Evolutionary conservation across 2,888 invertebrate genomes (phyloP).

Genomic region (Acrobasis repandana): DNA sequence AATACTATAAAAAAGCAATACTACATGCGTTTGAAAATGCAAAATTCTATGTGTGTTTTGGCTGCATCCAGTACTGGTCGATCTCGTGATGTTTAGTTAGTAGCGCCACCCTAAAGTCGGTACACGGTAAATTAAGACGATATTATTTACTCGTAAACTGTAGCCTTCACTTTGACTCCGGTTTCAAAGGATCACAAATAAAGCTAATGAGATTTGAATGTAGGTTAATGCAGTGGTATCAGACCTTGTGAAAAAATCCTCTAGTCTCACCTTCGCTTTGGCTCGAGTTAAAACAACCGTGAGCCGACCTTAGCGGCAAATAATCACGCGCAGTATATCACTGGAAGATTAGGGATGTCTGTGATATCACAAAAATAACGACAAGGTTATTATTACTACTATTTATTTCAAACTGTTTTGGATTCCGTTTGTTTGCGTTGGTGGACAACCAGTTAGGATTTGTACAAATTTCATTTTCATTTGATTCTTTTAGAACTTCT

Average conservation of each 20-base stretch:
- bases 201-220: conserved; percentile 36
- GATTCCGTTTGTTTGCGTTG: conserved; percentile 7
- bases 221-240: conserved; percentile 49
- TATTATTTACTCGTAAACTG: conserved; percentile 32
- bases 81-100: background rate
- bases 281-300: conserved; percentile 43
- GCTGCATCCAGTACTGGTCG: background rate
- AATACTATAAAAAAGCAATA: too few relatives aligned
- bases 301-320: conserved; percentile 56
- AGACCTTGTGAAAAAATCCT: conserved; percentile 27
- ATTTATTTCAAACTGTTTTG: conserved; percentile 9
- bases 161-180: conserved; percentile 43
- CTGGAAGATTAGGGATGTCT: conserved; percentile 51
- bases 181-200: conserved; percentile 41
- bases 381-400: conserved; percentile 35
- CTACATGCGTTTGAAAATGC: too few relatives aligned
- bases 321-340: conserved; percentile 57
- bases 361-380: conserved; percentile 45
- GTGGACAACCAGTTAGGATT: background rate
- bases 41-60: too few relatives aligned
- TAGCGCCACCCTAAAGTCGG: too few relatives aligned
- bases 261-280: conserved; percentile 64
- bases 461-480: too few relatives aligned
- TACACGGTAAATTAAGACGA: background rate
- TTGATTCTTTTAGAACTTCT: background rate